These are phyloP conservation scores for Gyrodactylus salaris DNA, from an alignment of 1,140 invertebrate species.

Conservation along the genomic window DNA sequence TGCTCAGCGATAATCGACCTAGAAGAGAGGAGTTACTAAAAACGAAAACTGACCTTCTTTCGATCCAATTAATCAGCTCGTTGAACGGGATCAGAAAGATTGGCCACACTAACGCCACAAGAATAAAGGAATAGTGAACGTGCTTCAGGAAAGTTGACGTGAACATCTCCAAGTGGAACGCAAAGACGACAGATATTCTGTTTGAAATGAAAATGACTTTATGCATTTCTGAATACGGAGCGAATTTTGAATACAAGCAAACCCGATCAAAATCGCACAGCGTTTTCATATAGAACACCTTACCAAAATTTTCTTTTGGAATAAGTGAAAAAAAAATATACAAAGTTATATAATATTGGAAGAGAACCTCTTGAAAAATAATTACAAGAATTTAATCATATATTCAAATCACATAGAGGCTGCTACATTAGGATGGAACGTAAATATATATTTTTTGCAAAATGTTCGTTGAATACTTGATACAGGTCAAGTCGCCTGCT, in stretches of 20 bases:
- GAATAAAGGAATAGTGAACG: neutral
- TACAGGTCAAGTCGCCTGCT: too few relatives aligned
- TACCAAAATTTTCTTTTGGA: too few relatives aligned
- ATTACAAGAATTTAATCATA: too few relatives aligned
- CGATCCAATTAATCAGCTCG: neutral
- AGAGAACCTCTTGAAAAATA: too few relatives aligned
- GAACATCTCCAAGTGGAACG: neutral
- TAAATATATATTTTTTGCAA: too few relatives aligned
- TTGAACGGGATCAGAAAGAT: neutral
- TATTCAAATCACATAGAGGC: too few relatives aligned
- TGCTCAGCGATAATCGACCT: neutral
- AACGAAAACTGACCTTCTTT: neutral
- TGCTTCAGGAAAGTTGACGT: neutral
- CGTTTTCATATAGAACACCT: neutral
- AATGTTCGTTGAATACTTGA: too few relatives aligned
- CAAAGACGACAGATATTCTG: neutral
- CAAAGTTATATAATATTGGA: too few relatives aligned
- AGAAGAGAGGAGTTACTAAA: neutral
- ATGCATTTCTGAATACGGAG: too few relatives aligned
- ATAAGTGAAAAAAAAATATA: too few relatives aligned
- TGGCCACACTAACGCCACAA: neutral
- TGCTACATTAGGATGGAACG: too few relatives aligned
- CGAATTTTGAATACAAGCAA: neutral
- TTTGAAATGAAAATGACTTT: too few relatives aligned
- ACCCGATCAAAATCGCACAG: neutral